Percentiles rank a stretch among this genome's conserved stretches.
phyloP scores from a whole-genome alignment of 1,140 invertebrate species.

The Sycophaga agraensis region DNA sequence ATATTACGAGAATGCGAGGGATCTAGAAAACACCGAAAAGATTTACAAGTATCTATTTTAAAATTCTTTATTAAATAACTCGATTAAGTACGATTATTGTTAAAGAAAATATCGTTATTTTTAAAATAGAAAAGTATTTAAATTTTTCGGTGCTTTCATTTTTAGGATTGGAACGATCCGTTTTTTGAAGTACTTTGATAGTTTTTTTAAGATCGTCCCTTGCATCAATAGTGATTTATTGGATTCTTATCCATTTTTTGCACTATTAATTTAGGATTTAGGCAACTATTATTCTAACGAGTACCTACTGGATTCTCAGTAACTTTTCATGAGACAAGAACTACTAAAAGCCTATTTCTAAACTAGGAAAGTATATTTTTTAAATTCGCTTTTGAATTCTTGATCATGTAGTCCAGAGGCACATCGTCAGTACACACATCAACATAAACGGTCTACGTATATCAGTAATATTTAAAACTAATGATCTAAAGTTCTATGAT shows the following conservation, averaged over 20 bases:
- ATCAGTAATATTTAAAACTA: too few relatives aligned
- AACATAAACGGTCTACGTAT: not conserved
- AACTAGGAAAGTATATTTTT: too few relatives aligned
- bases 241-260: not conserved
- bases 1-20: slow-evolving; percentile 14
- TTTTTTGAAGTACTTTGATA: too few relatives aligned
- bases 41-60: not conserved
- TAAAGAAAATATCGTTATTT: not conserved
- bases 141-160: not conserved
- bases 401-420: slow-evolving; percentile 1
- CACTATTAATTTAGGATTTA: slow-evolving; percentile 5
- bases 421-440: not conserved
- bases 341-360: slow-evolving; percentile 1
- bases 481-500: too few relatives aligned
- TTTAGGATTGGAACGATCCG: not conserved
- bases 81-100: too few relatives aligned
- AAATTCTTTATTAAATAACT: not conserved
- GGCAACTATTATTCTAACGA: not conserved
- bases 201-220: not conserved
- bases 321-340: not conserved
- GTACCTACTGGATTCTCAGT: not conserved
- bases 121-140: not conserved
- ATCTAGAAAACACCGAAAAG: not conserved
- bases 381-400: too few relatives aligned
- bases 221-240: not conserved